Evolutionary conservation across 2,113 vertebrate genomes (phyloP).

Genomic region (Saimiri boliviensis): DNA sequence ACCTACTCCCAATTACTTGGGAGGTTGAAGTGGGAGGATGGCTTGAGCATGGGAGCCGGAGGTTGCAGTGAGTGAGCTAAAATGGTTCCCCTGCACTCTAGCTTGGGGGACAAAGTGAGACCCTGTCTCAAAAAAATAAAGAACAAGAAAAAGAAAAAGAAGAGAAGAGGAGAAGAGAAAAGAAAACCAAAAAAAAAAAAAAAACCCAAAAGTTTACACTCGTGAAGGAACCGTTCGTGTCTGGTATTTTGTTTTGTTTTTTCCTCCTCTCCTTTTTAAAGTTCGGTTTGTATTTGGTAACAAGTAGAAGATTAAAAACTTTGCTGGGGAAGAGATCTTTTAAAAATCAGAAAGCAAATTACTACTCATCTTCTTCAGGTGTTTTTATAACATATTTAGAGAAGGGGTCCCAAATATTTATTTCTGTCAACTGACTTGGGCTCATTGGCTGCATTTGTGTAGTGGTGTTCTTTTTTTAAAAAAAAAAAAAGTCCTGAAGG

Average conservation of each 20-base stretch:
- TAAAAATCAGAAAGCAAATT: background rate
- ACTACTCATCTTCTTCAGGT: background rate
- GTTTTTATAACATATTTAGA: background rate
- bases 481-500: no score
- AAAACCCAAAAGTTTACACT: background rate
- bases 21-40: no score
- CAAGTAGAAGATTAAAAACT: slow-evolving; percentile 23
- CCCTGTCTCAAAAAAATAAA: no score
- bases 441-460: background rate
- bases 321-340: background rate
- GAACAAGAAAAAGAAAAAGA: no score
- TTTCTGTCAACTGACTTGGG: slow-evolving; percentile 7
- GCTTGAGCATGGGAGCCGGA: no score
- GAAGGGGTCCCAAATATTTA: background rate
- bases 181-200: no score
- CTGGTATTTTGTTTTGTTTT: background rate
- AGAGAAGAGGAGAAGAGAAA: no score
- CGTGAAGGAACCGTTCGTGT: background rate
- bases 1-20: no score
- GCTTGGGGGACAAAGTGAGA: no score
- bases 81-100: no score
- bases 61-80: no score
- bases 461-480: background rate
- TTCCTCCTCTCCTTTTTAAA: background rate
- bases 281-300: background rate